phyloP scores from a whole-genome alignment of 2,888 invertebrate species.

The Morinoia aosen region DNA sequence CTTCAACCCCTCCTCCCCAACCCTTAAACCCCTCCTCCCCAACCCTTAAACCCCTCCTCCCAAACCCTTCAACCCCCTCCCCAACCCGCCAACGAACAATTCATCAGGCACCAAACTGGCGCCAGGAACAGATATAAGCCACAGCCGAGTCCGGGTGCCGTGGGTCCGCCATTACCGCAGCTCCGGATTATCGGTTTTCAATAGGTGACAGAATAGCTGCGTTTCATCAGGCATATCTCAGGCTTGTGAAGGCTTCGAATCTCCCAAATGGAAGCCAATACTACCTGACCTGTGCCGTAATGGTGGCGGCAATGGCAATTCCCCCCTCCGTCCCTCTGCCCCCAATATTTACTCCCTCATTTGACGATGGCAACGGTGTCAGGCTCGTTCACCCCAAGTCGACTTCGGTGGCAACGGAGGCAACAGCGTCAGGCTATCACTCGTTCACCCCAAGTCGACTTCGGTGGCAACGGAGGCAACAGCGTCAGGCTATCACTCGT shows the following conservation, averaged over 20 bases:
- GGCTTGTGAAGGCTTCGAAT: constrained; percentile 51
- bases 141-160: not conserved
- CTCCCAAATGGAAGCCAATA: constrained; percentile 54
- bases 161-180: not conserved
- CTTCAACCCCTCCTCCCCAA: too few relatives aligned
- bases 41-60: not conserved
- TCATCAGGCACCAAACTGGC: constrained; percentile 1
- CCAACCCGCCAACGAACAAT: not conserved
- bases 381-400: not conserved
- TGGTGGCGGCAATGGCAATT: constrained; percentile 26
- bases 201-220: constrained; percentile 55
- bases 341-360: constrained; percentile 23
- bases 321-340: not conserved
- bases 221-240: constrained; percentile 55
- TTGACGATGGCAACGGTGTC: not conserved
- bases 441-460: not conserved
- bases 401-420: not conserved
- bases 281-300: constrained; percentile 54
- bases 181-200: constrained; percentile 53
- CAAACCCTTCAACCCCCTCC: not conserved
- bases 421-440: not conserved
- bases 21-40: too few relatives aligned
- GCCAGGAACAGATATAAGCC: constrained; percentile 40
- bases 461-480: not conserved
- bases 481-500: not conserved